These are phyloP conservation scores for Diploptera punctata DNA, from an alignment of 2,888 invertebrate species.

Conservation along the genomic window DNA sequence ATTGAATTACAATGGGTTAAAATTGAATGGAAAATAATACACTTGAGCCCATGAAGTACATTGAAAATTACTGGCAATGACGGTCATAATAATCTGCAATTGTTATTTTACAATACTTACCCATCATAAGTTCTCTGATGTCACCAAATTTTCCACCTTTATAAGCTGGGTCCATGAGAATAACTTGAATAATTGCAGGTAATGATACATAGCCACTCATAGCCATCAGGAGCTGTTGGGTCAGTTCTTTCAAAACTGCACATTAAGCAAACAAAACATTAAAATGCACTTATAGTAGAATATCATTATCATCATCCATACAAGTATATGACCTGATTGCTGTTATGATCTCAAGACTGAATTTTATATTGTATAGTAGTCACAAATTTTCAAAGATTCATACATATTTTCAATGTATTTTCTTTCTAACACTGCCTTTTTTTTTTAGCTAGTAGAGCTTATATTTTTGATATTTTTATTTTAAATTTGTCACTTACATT, in stretches of 20 bases:
- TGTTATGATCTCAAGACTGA: no score
- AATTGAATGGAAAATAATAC: no score
- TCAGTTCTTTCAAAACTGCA: constrained; percentile 56
- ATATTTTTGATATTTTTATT: no score
- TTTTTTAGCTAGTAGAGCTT: no score
- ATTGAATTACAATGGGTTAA: no score
- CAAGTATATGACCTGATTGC: no score
- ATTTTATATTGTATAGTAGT: no score
- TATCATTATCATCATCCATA: not conserved
- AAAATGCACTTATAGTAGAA: not conserved
- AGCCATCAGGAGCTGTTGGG: constrained; percentile 58
- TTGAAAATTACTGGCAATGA: constrained; percentile 60
- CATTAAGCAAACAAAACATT: constrained; percentile 20
- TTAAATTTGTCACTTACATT: no score
- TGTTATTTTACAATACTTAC: constrained; percentile 56
- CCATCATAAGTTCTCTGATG: constrained; percentile 60
- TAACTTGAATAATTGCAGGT: constrained; percentile 57
- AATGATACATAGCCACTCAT: constrained; percentile 62
- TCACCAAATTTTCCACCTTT: constrained; percentile 61
- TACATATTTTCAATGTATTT: no score
- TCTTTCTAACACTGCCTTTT: no score
- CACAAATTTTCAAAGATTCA: no score
- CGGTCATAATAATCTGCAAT: constrained; percentile 61
- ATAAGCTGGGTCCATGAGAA: constrained; percentile 60
- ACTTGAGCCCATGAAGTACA: no score